Conservation (phyloP, 2,113 vertebrate species). For the Aphelocoma coerulescens region DNA sequence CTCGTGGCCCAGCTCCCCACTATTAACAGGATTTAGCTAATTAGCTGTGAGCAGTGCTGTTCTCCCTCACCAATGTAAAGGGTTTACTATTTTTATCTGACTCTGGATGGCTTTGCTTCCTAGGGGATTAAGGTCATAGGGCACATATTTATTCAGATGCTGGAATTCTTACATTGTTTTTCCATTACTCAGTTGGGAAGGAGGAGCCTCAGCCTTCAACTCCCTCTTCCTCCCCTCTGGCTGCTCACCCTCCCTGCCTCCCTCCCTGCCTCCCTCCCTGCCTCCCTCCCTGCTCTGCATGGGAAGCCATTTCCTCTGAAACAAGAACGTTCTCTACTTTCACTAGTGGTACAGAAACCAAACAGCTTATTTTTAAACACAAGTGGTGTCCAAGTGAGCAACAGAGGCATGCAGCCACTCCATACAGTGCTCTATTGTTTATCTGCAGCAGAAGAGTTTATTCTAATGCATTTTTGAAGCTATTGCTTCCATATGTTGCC, state of each 20-base stretch:
- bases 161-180: slow-evolving; percentile 86
- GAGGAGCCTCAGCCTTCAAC: slow-evolving; percentile 64
- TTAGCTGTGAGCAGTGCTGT: background rate
- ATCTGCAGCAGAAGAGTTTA: background rate
- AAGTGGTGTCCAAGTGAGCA: background rate
- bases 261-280: background rate
- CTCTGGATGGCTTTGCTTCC: slow-evolving; percentile 67
- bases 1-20: background rate
- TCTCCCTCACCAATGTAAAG: slow-evolving; percentile 49
- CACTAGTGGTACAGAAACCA: background rate
- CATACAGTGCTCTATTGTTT: background rate
- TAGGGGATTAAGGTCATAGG: slow-evolving; percentile 76
- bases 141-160: slow-evolving; percentile 78
- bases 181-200: slow-evolving; percentile 79
- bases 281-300: background rate
- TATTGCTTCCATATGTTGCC: background rate
- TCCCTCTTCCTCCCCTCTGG: slow-evolving; percentile 48
- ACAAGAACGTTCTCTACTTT: background rate
- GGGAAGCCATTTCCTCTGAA: background rate
- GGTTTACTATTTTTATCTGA: slow-evolving; percentile 79
- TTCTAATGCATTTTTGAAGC: fast-evolving
- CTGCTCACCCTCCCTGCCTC: background rate
- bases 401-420: background rate
- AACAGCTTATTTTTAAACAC: background rate
- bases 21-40: slow-evolving; percentile 25